These are phyloP conservation scores for Hanleya hanleyi DNA, from an alignment of 2,888 invertebrate genomes.

Conservation along the genomic window DNA sequence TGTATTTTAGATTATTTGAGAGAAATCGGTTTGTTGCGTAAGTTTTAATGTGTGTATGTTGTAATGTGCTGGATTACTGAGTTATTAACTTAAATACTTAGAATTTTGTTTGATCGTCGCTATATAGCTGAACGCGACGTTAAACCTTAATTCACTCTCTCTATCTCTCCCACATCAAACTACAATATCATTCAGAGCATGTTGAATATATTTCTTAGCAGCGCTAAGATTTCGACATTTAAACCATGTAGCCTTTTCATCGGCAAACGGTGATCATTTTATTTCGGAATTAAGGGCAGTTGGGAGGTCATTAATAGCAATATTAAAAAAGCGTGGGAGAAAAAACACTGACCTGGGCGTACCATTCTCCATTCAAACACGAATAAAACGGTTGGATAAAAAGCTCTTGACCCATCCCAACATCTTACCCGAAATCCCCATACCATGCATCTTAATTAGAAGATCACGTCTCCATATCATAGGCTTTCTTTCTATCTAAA, in stretches of 20 bases:
- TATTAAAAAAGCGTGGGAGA: neutral
- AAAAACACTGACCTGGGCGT: neutral
- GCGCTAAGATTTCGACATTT: neutral
- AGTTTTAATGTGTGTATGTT: too few relatives aligned
- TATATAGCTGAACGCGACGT: too few relatives aligned
- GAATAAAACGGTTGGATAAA: neutral
- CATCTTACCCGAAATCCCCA: neutral
- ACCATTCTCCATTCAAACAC: neutral
- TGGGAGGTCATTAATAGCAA: conserved; percentile 1
- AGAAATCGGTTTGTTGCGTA: too few relatives aligned
- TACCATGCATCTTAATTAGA: neutral
- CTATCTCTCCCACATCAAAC: too few relatives aligned
- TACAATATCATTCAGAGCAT: neutral
- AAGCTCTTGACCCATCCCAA: neutral
- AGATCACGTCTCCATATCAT: neutral
- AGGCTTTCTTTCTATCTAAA: neutral
- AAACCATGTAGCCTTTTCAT: neutral
- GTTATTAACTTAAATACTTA: too few relatives aligned
- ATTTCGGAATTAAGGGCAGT: neutral
- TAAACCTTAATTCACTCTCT: too few relatives aligned
- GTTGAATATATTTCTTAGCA: neutral
- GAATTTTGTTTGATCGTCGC: too few relatives aligned
- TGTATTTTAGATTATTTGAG: too few relatives aligned
- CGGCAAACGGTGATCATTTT: neutral
- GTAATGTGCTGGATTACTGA: too few relatives aligned